Evolutionary conservation across 2,797 vertebrate genomes (phyloP), one percentile per base, ranked within the genome.

Genomic region (Gorsachius magnificus): DNA sequence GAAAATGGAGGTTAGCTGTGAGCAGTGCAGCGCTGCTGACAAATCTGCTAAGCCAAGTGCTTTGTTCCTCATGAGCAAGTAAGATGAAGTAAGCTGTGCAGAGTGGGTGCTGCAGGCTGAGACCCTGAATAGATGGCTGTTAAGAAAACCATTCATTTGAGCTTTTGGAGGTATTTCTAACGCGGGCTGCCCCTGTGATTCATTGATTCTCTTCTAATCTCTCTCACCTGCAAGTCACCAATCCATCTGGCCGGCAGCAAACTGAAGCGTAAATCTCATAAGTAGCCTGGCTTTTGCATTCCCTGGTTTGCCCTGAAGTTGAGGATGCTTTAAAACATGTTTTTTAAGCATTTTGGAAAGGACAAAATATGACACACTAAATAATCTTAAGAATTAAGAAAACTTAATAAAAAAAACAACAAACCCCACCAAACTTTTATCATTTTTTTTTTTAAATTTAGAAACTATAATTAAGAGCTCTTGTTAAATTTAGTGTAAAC

Each of bases 21-120:
- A 93, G 93, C 65, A 61, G 46, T 15, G n/a, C 86, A 19, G 45
- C 6, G 5, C 65, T 78, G 64, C 71, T 81, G 92, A 92, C 87
- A 94, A 78, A 91, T 91, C 64, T 91, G 71, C 65, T 85, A 95
- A 75, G 45, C 53, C 53, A 50, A 79, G 60, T 69, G 78, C 57
- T 93, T 95, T 94, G 84, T 81, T 96, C 68, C 93, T 91, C 81
- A 71, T 54, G 68, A 90, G 82, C 68, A 83, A 90, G 58, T 78
- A 84, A 93, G 68, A 92, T 85, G 81, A 95, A 96, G 89, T 91
- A 86, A 92, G 51, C 79, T 78, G 71, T 61, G 61, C 50, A 48
- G 45, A 65, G 45, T 70, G 64, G 48, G 31, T 83, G 64, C 91
- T 87, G 84, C 68, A 78, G 87, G 83, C 81, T 74, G 84, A 83